These are phyloP conservation scores for Halichondria panicea DNA, from an alignment of 37 sponge, comb jelly and placozoan species.

Conservation along the genomic window DNA sequence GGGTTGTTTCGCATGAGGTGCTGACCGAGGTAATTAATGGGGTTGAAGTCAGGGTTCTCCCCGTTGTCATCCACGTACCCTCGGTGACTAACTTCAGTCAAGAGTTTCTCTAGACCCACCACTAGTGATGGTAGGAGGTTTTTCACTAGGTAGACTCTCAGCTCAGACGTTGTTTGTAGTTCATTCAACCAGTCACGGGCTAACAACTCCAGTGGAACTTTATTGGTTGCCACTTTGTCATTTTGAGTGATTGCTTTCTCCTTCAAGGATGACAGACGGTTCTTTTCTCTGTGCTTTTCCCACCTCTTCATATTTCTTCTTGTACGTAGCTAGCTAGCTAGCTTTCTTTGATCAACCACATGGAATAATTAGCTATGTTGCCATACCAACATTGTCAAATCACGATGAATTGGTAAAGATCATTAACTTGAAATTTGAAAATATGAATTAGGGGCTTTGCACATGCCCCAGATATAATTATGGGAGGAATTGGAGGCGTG, in stretches of 20 bases:
- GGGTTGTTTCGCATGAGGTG: constrained; percentile 98
- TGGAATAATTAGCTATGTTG: too few species aligned
- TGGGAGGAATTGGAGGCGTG: too few species aligned
- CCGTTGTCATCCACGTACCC: constrained; percentile 38
- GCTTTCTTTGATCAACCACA: too few species aligned
- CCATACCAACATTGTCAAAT: too few species aligned
- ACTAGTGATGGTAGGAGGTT: constrained; percentile 80
- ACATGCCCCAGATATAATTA: too few species aligned
- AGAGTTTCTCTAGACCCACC: constrained; percentile 79
- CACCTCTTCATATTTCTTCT: too few species aligned
- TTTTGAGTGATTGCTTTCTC: constrained; percentile 6
- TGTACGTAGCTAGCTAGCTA: too few species aligned
- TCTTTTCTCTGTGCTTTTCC: too few species aligned
- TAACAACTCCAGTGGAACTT: constrained; percentile 69
- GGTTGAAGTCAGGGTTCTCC: constrained; percentile 78
- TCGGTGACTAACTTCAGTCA: constrained; percentile 60
- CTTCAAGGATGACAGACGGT: too few species aligned
- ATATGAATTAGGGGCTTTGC: too few species aligned
- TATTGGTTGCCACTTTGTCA: constrained; percentile 3
- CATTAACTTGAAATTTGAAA: too few species aligned
- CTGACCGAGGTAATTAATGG: constrained; percentile 93
- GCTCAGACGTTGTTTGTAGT: constrained; percentile 5
- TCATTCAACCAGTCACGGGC: constrained; percentile 77
- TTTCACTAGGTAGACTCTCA: constrained; percentile 65
- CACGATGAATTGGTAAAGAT: too few species aligned